These are phyloP conservation scores for Acipenser oxyrinchus DNA, from an alignment of 2,797 vertebrate species.

Conservation along the genomic window DNA sequence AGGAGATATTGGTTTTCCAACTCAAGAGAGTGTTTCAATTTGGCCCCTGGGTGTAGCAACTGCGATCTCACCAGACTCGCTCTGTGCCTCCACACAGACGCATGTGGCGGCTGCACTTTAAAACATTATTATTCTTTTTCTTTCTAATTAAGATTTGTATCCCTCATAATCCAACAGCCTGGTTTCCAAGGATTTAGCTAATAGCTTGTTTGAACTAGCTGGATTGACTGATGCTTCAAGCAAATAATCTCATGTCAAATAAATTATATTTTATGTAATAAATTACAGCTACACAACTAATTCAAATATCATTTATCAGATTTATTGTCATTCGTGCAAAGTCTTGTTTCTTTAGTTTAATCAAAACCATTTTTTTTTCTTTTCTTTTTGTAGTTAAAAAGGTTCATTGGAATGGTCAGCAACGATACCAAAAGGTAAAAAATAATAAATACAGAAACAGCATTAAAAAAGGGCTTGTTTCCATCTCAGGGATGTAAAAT, in stretches of 20 bases:
- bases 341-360: conserved; percentile 75
- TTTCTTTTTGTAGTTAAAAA: conserved; percentile 24
- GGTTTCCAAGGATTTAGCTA: conserved; percentile 32
- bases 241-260: conserved; percentile 79
- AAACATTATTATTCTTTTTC: conserved; percentile 14
- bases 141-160: conserved; percentile 38
- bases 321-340: conserved; percentile 77
- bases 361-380: conserved; percentile 59
- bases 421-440: not conserved
- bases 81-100: not conserved
- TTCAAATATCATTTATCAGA: conserved; percentile 79
- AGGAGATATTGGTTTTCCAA: conserved; percentile 7
- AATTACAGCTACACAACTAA: conserved; percentile 77
- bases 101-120: conserved; percentile 1
- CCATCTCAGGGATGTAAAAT: too few species aligned
- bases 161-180: conserved; percentile 37
- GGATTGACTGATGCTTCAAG: conserved; percentile 71
- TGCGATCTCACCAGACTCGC: conserved; percentile 8
- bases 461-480: not conserved
- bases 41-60: conserved; percentile 6
- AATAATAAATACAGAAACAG: not conserved
- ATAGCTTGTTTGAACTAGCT: conserved; percentile 71
- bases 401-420: not conserved
- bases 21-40: conserved; percentile 17
- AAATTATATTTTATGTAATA: conserved; percentile 81